A percentile compares a stretch with the other conserved stretches of the same genome.
These are phyloP conservation scores for Sander lucioperca DNA, from an alignment of 2,113 vertebrate species.

Conservation along the genomic window DNA sequence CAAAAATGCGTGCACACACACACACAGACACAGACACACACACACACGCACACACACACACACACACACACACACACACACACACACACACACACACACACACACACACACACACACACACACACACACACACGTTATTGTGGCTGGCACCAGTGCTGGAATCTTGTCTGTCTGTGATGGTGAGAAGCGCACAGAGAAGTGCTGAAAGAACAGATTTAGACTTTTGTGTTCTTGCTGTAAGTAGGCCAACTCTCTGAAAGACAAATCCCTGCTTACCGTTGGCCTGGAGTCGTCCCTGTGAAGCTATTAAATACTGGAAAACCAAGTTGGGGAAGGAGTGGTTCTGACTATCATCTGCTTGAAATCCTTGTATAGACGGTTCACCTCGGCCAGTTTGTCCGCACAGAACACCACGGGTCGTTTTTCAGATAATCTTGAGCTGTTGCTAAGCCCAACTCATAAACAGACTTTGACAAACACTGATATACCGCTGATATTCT, in stretches of 20 bases:
- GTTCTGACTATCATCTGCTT: constrained; percentile 30
- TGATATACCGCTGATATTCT: constrained; percentile 42
- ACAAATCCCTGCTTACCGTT: constrained; percentile 60
- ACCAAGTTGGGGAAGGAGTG: not conserved
- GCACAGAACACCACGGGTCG: not conserved
- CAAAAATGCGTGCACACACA: constrained; percentile 39
- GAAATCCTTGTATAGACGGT: constrained; percentile 34
- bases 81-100: constrained; percentile 14
- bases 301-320: constrained; percentile 56
- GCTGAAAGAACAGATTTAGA: constrained; percentile 68
- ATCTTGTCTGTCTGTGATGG: constrained; percentile 56
- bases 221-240: constrained; percentile 65
- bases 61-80: not conserved
- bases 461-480: constrained; percentile 47
- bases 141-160: constrained; percentile 55
- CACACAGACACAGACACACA: constrained; percentile 32
- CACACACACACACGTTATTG: constrained; percentile 23
- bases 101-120: not conserved
- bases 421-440: constrained; percentile 54
- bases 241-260: constrained; percentile 57
- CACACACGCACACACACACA: not conserved
- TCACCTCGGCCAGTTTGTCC: constrained; percentile 25
- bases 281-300: constrained; percentile 51
- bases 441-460: constrained; percentile 51
- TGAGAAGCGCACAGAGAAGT: constrained; percentile 37